Evolutionary conservation across 1,140 invertebrate genomes (phyloP), one percentile per base, ranked within the genome.

Genomic region (Neuroterus valhalla): DNA sequence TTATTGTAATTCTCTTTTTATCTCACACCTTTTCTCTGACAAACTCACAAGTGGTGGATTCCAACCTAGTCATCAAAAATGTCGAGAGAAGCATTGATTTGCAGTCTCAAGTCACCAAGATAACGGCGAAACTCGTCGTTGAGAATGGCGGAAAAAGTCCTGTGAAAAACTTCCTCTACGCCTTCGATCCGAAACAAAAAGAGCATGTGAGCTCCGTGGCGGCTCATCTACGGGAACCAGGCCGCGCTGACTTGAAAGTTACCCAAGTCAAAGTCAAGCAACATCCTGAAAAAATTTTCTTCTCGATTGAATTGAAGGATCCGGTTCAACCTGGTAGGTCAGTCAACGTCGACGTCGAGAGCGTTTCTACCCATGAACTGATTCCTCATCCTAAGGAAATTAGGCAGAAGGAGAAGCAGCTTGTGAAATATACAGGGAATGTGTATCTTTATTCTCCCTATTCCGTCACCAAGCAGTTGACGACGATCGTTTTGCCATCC

Each of bases 321-420:
- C 79, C 91, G 0, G 76, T 95, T 0, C 89, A 90, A 42, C 88
- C 92, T 2, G 93, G 93, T 2, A 88, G 93, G 62, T 92, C 92
- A 12, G 89, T 91, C 11, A 89, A 90, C 4, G 83, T 95, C 43
- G 93, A 93, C 66, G 90, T 98, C 0, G 96, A 98, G 84, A 91
- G 93, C 11, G 92, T 97, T 0, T 94, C 94, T 26, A 94, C 94
- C 0, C 95, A 97, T 84, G 91, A 93, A 31, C 88, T 98, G 5
- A 80, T 89, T 12, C 96, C 98, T 1, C 96, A 97, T 89, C 98
- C 98, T 1, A 93, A 93, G 17, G 91, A 94, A 82, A 98, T 99
- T 72, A 93, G 93, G 0, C 98, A 99, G 87, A 94, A 96, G 77
- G 98, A 99, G 83, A 97, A 97, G 81, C 98, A 99, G 87, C 90